Base-by-base conservation (phyloP, 2,797 vertebrate species). In the Synanceia verrucosa region DNA sequence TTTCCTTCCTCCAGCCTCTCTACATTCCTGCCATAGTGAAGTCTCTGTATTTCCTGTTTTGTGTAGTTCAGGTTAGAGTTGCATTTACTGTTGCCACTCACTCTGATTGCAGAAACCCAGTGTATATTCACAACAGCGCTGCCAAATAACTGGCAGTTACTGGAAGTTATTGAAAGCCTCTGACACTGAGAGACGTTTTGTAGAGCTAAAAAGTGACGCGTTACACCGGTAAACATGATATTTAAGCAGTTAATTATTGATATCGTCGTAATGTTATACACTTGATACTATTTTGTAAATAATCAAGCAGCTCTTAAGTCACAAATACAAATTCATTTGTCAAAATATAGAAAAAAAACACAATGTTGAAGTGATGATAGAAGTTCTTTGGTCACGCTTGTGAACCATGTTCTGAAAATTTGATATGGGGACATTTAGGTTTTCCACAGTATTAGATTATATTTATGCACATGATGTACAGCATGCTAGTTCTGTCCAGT, bases 11-110 rank as follows among this genome's bases (percentile, higher is more conserved):
- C n/a, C 31, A 57, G 72, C 34, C 12, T 71, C 57, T 57, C 21
- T 62, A 21, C 24, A 62, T 76, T 65, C 37, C 13, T 56, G 16
- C n/a, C 44, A 29, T 18, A 60, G 53, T 13, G 48, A 73, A 78
- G 31, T 36, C 21, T 51, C 18, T 19, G 65, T 51, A 77, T 78
- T 75, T 75, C 70, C 28, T 67, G 28, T 73, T 79, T 78, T 73
- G 79, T 75, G 44, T 85, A 66, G 76, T 65, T 70, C 65, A 44
- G 74, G 76, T 80, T 73, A 73, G 57, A 72, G 58, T 62, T 76
- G 43, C 14, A 44, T 81, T 87, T 76, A 56, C 46, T 56, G 68
- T 72, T 78, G 52, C 44, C 56, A 21, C 23, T 69, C 36, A 59
- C 44, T 76, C 33, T 62, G 46, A 73, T 70, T 44, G 46, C 44